Base-by-base conservation (phyloP, 64 coral and sea anemone species). In the Pachyseris speciosa region DNA sequence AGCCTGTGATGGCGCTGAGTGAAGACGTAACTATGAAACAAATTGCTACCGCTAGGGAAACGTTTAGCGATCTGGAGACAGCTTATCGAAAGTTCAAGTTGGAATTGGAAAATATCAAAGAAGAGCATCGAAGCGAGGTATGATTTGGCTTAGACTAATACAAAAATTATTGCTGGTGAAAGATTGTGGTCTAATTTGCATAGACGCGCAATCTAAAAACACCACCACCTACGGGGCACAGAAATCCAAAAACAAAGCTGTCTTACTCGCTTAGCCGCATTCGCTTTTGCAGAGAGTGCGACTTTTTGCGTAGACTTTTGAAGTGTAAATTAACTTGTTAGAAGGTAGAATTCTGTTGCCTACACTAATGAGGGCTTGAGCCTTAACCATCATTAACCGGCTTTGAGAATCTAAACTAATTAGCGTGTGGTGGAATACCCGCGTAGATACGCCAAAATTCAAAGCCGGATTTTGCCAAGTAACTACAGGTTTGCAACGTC, bases 91-190 rank as follows among this genome's bases (percentile, higher is more conserved):
- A 96, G 61, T 96, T 96, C 61, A 96, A 96, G 33, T 69, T 78
- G 25, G 95, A 96, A 41, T 43, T 96, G 58, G 95, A 96, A 71
- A 87, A 86, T 17, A 40, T 96, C 3, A 88, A 92, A 24, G 95
- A 90, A 44, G 95, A 93, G 58, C 91, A 96, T 61, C 65, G 89
- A 49, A 93, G 77, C n/a, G 95, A 96, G 95, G 95, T 96, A 85
- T 60, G 85, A 22, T 22, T 84, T 47, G 33, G 16, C 42, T 53
- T 53, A 59, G 4, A 52, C 30, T 83, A 19, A 20, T 40, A 3
- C 9, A 51, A 15, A 65, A 28, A 43, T 64, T 3, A 13, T 31
- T 45, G 81, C 24, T 19, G 37, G 0, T 49, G n/a, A n/a, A 19
- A 34, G 61, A 67, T 49, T 41, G 24, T 22, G 7, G 13, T n/a